These are phyloP conservation scores for Nymphalis io DNA, from an alignment of 1,140 invertebrate genomes.

Conservation along the genomic window DNA sequence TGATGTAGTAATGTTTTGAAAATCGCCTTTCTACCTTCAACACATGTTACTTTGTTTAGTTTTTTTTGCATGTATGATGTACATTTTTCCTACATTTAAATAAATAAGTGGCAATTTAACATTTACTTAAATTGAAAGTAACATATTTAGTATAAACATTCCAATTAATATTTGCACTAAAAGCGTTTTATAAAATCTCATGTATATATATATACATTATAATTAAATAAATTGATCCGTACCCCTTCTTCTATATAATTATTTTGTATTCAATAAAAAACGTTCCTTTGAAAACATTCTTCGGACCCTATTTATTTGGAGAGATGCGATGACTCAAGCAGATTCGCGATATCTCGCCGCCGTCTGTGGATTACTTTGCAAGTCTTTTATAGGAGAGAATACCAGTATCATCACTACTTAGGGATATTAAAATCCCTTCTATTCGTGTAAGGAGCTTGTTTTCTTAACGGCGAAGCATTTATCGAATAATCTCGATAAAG, in stretches of 20 bases:
- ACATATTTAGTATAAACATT: no score
- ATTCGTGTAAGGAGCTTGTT: constrained; percentile 78
- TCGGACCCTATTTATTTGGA: constrained; percentile 76
- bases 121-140: no score
- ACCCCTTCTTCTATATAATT: constrained; percentile 34
- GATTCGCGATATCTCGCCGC: constrained; percentile 72
- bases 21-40: neutral
- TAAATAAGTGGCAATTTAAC: no score
- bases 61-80: no score
- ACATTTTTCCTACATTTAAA: no score
- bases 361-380: constrained; percentile 78
- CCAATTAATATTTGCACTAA: no score
- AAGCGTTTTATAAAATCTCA: no score
- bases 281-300: constrained; percentile 53
- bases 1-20: no score
- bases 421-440: constrained; percentile 79
- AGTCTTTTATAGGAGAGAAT: constrained; percentile 75
- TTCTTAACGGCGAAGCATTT: constrained; percentile 68
- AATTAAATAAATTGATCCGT: constrained; percentile 36
- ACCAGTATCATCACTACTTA: constrained; percentile 80
- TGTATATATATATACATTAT: neutral
- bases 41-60: no score
- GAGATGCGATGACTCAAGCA: constrained; percentile 76
- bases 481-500: constrained; percentile 66
- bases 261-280: constrained; percentile 54